Base-by-base conservation (phyloP, 1,140 invertebrate species). In the Dermatophagoides farinae region DNA sequence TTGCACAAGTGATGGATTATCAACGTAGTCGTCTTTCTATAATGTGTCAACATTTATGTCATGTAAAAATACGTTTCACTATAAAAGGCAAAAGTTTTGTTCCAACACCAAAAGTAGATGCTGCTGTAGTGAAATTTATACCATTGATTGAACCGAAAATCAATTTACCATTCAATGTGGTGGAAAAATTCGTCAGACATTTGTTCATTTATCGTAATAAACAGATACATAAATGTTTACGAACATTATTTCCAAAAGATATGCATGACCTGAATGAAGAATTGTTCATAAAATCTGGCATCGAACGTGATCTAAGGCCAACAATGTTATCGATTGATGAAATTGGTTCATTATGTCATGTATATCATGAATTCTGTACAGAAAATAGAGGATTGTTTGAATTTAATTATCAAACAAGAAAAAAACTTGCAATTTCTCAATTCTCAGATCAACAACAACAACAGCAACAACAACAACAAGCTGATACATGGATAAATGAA, bases 81-180 rank as follows among this genome's bases (percentile, higher is more conserved):
- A 95, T 98, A 69, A 81, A 85, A 81, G 83, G 82, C 11, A 74
- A 72, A 65, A 83, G 84, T 9, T 98, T 98, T 78, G 76, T 96
- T 50, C 95, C 95, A 0, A 80, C 84, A 68, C 92, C 95, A 0
- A 79, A 97, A 57, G 92, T 99, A 9, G 88, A 98, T 76, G 92
- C 96, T 6, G 89, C 87, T 50, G 84, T 97, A 11, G 90, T 98
- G 0, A 82, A 82, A 51, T 78, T 98, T 51, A 78, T 79, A 23
- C 93, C 96, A 4, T 70, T 82, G 4, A 79, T 79, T 64, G 70
- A 77, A 52, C 92, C 95, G 1, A 68, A 81, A 6, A 86, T 91
- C 64, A 66, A 69, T 11, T 74, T 87, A 37, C 80, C 86, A 0
- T 97, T 96, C 72, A 71, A 80, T 64, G 69, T 92, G 14, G 82